Evolutionary conservation across 2,113 vertebrate genomes (phyloP).

Genomic region (Butorides virescens): DNA sequence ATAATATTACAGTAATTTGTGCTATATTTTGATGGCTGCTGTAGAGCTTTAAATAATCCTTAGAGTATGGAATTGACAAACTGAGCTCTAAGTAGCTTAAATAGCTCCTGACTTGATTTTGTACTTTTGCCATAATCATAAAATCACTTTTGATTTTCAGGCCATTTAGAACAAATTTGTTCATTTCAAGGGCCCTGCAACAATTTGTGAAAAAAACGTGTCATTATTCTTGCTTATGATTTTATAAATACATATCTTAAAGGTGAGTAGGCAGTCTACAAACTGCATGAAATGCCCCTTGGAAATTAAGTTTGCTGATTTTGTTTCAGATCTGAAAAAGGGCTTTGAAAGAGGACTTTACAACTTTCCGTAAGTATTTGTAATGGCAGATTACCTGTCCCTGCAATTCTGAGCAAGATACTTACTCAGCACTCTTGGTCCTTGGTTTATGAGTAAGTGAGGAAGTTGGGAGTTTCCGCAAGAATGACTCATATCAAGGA

Average conservation of each 20-base stretch:
- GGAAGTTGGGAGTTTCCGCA: constrained; percentile 25
- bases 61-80: background rate
- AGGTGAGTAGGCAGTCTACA: background rate
- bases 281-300: background rate
- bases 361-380: background rate
- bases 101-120: background rate
- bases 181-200: too few relatives aligned
- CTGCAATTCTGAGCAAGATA: background rate
- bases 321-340: background rate
- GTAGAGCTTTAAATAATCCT: background rate
- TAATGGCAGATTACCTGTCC: background rate
- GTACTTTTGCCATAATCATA: background rate
- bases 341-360: background rate
- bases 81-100: background rate
- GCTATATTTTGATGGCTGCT: background rate
- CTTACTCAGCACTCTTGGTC: constrained; percentile 6
- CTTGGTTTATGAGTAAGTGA: background rate
- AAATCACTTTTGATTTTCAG: background rate
- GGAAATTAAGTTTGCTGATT: background rate
- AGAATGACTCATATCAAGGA: background rate
- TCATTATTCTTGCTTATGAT: background rate
- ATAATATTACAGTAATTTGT: background rate
- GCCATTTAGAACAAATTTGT: background rate
- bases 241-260: background rate
- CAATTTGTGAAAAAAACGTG: background rate